Evolutionary conservation across 2,113 vertebrate species (phyloP).

Genomic region (Scortum barcoo): DNA sequence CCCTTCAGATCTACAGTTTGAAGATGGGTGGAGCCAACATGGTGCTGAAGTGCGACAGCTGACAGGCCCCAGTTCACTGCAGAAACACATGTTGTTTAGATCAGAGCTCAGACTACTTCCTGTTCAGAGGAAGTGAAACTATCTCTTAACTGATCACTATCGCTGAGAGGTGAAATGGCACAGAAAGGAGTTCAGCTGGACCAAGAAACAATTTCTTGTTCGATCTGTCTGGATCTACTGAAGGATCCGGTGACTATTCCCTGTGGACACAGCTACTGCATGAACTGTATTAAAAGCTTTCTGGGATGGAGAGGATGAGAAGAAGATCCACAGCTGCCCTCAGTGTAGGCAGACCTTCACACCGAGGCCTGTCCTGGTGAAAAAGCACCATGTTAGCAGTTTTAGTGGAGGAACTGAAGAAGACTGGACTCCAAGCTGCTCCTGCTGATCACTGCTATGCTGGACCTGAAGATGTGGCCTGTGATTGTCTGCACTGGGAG

Average conservation of each 20-base stretch:
- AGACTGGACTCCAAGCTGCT: not conserved
- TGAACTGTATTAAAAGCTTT: slow-evolving; percentile 6
- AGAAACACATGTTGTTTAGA: too few species aligned
- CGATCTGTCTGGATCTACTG: slow-evolving; percentile 35
- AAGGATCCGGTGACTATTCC: slow-evolving; percentile 18
- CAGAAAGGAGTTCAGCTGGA: slow-evolving; percentile 4
- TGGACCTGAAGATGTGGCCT: slow-evolving; percentile 25
- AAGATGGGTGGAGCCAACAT: too few species aligned
- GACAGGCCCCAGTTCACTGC: too few species aligned
- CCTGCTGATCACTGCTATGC: not conserved
- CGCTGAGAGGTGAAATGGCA: not conserved
- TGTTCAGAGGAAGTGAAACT: too few species aligned
- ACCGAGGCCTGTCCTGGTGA: slow-evolving; percentile 26
- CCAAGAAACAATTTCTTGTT: not conserved
- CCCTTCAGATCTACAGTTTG: too few species aligned
- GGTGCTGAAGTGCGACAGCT: too few species aligned
- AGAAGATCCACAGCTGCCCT: slow-evolving; percentile 21
- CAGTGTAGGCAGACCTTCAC: slow-evolving; percentile 30
- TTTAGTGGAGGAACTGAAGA: too few species aligned
- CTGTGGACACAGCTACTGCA: slow-evolving; percentile 47
- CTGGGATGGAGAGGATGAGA: slow-evolving; percentile 14
- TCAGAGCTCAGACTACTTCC: too few species aligned
- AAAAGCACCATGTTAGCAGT: slow-evolving; percentile 7
- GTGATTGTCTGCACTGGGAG: too few species aligned
- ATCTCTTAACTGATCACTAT: too few species aligned